Evolutionary conservation across 2,888 invertebrate species (phyloP), one percentile per base, ranked within the genome.

Genomic region (Drosophila anomalata): DNA sequence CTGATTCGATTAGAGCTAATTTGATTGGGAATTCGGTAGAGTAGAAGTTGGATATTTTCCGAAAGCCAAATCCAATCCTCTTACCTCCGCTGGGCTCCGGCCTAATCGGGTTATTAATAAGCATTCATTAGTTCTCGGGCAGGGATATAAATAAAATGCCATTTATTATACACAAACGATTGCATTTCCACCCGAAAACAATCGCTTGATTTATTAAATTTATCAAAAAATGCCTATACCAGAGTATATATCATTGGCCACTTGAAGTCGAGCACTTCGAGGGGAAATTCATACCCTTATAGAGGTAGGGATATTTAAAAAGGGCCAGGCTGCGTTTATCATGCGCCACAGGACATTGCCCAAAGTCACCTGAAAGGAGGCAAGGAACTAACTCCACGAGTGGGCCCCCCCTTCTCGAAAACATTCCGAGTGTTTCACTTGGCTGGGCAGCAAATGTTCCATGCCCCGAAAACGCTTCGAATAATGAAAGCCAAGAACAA

Each of bases 341-440:
- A 75, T 75, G 79, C 79, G 77, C 79, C 83, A 77, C 79, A 83
- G 83, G 83, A 75, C 80, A 79, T 77, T 83, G 80, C 75, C 77
- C 79, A 82, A 52, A 65, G 63, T 79, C 77, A 82, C 78, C 78
- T 81, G 78, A 66, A 48, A 51, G 67, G 39, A 48, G 65, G 36
- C 52, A 17, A 39, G 52, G 48, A 50, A 51, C 46, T 31, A 51
- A 52, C 60, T 44, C 46, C 42, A 6, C 4, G 33, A 8, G 20
- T 17, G 42, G 9, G 24, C 14, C 33, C 29, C 33, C 29, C 6
- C 29, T 3, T 24, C 29, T n/a, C 46, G 26, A 57, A 44, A 22
- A 33, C 29, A 56, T 62, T 61, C 24, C 53, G 59, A 60, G 52
- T 53, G 53, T 61, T 58, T 65, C 74, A 75, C 79, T 82, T 79